Conservation (phyloP, 2,888 invertebrate species). For the Carpatolechia fugitivella region DNA sequence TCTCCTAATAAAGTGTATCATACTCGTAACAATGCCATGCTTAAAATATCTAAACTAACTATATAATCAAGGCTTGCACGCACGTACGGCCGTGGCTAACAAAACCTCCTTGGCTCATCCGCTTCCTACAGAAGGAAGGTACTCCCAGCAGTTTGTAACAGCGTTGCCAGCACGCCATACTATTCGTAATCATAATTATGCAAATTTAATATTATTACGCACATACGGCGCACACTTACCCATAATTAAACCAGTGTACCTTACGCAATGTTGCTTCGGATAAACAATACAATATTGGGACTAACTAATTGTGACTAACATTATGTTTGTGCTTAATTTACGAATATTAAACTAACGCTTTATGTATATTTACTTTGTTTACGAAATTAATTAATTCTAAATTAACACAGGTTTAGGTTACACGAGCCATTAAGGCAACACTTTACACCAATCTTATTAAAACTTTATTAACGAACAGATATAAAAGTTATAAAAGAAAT, state of each 20-base stretch:
- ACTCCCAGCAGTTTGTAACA: background rate
- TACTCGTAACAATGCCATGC: background rate
- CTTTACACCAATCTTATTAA: background rate
- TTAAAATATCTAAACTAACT: background rate
- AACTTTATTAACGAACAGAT: too few species aligned
- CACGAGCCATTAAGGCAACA: background rate
- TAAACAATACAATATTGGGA: conserved; percentile 7
- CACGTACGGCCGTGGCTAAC: conserved; percentile 1
- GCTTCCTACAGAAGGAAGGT: conserved; percentile 6
- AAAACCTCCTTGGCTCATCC: background rate
- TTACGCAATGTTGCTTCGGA: conserved; percentile 13
- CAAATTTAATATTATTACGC: conserved; percentile 32
- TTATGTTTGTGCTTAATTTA: background rate
- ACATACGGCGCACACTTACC: conserved; percentile 19
- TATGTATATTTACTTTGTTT: background rate
- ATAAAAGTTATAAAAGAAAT: too few species aligned
- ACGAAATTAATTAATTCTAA: background rate
- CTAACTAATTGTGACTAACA: conserved; percentile 3
- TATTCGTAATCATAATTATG: conserved; percentile 27
- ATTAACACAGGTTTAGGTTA: background rate
- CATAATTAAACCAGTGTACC: conserved; percentile 27
- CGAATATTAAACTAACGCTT: background rate
- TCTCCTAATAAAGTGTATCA: too few species aligned
- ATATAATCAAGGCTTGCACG: background rate
- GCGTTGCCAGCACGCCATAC: background rate